Evolutionary conservation across 2,113 vertebrate species (phyloP).

Genomic region (Sceloporus undulatus): DNA sequence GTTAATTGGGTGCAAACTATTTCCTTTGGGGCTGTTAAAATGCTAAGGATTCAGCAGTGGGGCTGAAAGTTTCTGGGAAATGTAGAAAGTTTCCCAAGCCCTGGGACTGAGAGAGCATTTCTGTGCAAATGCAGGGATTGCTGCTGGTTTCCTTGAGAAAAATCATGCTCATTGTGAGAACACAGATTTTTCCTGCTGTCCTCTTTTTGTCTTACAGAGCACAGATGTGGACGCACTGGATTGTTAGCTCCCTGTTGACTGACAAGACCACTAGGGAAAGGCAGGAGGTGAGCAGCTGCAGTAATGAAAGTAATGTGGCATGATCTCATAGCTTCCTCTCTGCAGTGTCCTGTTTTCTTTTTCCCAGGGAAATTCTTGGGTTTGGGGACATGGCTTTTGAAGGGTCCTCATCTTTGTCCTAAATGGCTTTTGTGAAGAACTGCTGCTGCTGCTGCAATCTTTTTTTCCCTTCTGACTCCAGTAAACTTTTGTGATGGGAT

Average conservation of each 20-base stretch:
- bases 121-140: neutral
- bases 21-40: too few species aligned
- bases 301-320: constrained; percentile 31
- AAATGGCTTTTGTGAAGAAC: neutral
- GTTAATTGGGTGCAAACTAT: too few species aligned
- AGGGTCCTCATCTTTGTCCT: neutral
- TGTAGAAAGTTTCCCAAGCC: too few species aligned
- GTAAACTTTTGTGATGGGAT: neutral
- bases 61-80: too few species aligned
- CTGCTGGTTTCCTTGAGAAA: neutral
- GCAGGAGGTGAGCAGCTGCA: constrained; percentile 44
- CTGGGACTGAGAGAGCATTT: neutral
- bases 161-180: neutral
- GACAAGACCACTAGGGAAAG: constrained; percentile 35
- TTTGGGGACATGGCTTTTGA: constrained; percentile 9
- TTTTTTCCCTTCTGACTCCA: neutral
- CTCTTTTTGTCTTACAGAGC: constrained; percentile 19
- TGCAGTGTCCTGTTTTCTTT: constrained; percentile 34
- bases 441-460: neutral
- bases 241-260: constrained; percentile 34
- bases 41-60: too few species aligned
- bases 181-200: constrained; percentile 9
- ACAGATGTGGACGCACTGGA: constrained; percentile 30
- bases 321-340: constrained; percentile 26
- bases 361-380: constrained; percentile 24